Percentiles rank a stretch among this genome's conserved stretches.
These are phyloP conservation scores for Aphrophora alni DNA, from an alignment of 2,888 invertebrate genomes.

Conservation along the genomic window DNA sequence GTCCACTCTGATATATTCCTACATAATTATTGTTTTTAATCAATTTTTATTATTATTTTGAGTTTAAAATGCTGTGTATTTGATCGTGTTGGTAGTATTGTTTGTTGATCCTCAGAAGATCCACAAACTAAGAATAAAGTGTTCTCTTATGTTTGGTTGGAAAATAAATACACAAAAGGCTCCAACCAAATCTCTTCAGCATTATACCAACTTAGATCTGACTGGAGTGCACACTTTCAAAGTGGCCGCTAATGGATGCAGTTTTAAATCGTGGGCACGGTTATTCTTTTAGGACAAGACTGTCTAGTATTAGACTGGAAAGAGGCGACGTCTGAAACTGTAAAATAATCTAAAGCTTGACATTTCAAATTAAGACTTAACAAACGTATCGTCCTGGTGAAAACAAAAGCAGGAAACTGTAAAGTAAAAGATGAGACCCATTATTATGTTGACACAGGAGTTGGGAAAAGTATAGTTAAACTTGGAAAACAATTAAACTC, in stretches of 20 bases:
- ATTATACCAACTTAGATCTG: constrained; percentile 21
- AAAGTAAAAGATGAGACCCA: constrained; percentile 26
- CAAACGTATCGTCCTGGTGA: constrained; percentile 28
- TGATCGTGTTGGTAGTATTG: background rate
- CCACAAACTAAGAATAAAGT: constrained; percentile 18
- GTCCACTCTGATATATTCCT: constrained; percentile 12
- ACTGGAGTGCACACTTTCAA: constrained; percentile 11
- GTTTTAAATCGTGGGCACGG: constrained; percentile 43
- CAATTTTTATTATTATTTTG: background rate
- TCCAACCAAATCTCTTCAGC: constrained; percentile 26
- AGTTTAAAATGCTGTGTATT: background rate
- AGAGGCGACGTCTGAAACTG: constrained; percentile 10
- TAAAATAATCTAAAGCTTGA: constrained; percentile 19
- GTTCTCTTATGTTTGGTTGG: constrained; percentile 23
- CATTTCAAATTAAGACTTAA: constrained; percentile 36
- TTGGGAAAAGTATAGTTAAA: constrained; percentile 29
- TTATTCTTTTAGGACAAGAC: constrained; percentile 39
- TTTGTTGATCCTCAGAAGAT: constrained; percentile 16
- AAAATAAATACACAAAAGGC: constrained; percentile 21
- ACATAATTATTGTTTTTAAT: constrained; percentile 7
- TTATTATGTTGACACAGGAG: constrained; percentile 32
- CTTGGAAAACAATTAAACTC: constrained; percentile 27
- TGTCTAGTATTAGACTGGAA: constrained; percentile 45
- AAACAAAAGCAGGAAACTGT: constrained; percentile 26
- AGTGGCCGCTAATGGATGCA: constrained; percentile 38